Evolutionary conservation across 1,140 invertebrate species (phyloP), one percentile per base, ranked within the genome.

Genomic region (Cephus cinctus): DNA sequence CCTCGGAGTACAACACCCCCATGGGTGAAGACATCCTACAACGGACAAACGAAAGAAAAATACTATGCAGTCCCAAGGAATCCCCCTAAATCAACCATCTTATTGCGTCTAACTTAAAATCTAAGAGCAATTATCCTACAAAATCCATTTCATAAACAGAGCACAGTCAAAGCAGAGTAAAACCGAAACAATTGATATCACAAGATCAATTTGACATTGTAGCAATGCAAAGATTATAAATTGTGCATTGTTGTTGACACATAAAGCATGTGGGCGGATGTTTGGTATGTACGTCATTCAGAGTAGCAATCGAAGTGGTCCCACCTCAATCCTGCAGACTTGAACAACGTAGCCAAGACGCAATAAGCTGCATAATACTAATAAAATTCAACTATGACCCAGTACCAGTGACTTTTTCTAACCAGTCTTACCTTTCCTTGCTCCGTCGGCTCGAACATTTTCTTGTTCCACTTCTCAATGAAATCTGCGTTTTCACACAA

Each of bases 1-100:
- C 66, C 68, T 39, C 65, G 59, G 15, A 77, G 54, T 20, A 76
- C 73, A 36, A 79, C 73, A 6, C 73, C 71, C 4, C 69, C 69
- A 22, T 78, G 73, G 49, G 71, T 74, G 44, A 68, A 78, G 20
- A 78, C 54, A 54, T 78, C 76, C 76, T 79, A 19, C 14, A 40
- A 23, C 25, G 21, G 14, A 5, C 15, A 42, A 12, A 4, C 4
- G 5, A 42, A 4, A 25, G 15, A 8, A 22, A 8, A 15, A n/a
- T 8, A 25, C 22, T 19, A 23, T 6, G 4, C 11, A 42, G 5
- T 5, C 9, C n/a, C n/a, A n/a, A n/a, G n/a, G n/a, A n/a, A n/a
- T n/a, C n/a, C n/a, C n/a, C n/a, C n/a, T n/a, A n/a, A n/a, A n/a
- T n/a, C n/a, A n/a, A n/a, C n/a, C n/a, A n/a, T n/a, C n/a, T n/a